phyloP scores from a whole-genome alignment of 2,113 vertebrate genomes.

The Cairina moschata region DNA sequence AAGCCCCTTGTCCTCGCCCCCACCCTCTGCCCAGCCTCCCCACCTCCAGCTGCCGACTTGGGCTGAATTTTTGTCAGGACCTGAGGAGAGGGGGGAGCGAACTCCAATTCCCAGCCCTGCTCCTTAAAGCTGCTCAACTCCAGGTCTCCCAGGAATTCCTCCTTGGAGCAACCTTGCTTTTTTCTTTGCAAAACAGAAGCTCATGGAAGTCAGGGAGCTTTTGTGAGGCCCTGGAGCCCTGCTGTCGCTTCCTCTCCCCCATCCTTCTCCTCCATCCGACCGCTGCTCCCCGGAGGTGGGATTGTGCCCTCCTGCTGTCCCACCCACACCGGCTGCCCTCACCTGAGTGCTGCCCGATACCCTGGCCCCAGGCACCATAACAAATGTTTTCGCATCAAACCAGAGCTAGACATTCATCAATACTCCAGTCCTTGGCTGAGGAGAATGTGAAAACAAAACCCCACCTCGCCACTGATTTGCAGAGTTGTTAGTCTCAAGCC shows the following conservation, averaged over 20 bases:
- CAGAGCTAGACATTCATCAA: background rate
- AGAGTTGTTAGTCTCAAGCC: conserved; percentile 24
- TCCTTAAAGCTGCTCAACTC: background rate
- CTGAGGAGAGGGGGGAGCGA: background rate
- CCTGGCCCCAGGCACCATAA: conserved; percentile 61
- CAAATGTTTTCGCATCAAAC: conserved; percentile 50
- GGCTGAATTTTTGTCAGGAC: background rate
- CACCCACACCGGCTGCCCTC: background rate
- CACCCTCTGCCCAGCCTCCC: rapidly evolving
- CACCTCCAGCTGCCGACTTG: rapidly evolving
- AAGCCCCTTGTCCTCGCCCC: rapidly evolving
- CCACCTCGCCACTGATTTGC: conserved; percentile 33
- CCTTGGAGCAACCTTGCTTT: background rate
- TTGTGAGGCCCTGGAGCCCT: background rate
- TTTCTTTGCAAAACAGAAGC: background rate
- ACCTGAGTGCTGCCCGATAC: too few species aligned
- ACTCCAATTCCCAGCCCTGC: background rate
- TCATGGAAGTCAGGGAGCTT: background rate
- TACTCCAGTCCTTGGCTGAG: conserved; percentile 31
- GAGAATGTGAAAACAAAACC: conserved; percentile 20
- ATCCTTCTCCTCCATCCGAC: background rate
- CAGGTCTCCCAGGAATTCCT: background rate
- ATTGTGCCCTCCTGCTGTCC: background rate
- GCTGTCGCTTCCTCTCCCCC: background rate
- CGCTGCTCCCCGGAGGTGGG: background rate